phyloP scores from a whole-genome alignment of 2,113 vertebrate genomes.

The Mandrillus leucophaeus region DNA sequence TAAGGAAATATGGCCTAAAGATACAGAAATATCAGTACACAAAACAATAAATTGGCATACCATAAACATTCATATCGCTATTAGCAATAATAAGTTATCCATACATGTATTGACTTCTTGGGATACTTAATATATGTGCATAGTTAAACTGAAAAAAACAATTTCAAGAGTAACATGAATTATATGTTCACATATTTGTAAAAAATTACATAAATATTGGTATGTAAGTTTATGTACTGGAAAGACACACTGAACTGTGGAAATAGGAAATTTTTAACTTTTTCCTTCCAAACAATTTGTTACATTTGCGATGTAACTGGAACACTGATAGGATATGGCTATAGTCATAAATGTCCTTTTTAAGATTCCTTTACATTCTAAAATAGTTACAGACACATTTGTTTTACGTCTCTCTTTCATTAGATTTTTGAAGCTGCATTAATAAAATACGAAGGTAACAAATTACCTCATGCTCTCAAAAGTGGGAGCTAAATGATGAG shows the following conservation, averaged over 20 bases:
- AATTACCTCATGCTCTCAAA: too few relatives aligned
- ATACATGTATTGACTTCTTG: not conserved
- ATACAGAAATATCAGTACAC: not conserved
- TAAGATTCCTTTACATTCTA: not conserved
- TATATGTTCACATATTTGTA: not conserved
- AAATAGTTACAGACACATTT: not conserved
- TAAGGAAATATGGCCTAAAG: not conserved
- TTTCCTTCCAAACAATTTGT: not conserved
- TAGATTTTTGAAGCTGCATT: not conserved
- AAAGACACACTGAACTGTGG: not conserved
- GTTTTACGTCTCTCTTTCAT: not conserved
- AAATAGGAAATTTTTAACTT: not conserved
- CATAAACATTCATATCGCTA: not conserved
- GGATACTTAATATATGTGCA: not conserved
- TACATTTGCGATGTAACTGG: not conserved
- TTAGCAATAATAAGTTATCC: not conserved
- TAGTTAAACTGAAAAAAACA: not conserved
- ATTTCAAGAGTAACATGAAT: not conserved
- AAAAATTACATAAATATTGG: not conserved
- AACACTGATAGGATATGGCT: not conserved
- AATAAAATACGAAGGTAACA: not conserved
- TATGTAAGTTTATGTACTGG: not conserved
- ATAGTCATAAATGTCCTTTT: not conserved
- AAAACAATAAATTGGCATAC: not conserved
- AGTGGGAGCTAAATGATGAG: too few relatives aligned